phyloP scores from a whole-genome alignment of 1,140 invertebrate genomes.

The Piezodorus guildinii region DNA sequence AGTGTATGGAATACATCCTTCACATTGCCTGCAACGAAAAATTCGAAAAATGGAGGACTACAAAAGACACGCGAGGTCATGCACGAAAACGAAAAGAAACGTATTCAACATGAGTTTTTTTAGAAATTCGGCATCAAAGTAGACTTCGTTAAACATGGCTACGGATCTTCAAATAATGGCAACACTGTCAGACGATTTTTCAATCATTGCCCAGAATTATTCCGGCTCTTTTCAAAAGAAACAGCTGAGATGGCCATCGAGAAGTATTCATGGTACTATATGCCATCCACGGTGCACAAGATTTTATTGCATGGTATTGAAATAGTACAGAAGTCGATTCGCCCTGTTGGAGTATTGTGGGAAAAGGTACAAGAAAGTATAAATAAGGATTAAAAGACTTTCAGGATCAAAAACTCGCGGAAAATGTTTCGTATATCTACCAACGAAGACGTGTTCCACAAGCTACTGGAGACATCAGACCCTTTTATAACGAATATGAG shows the following conservation, averaged over 20 bases:
- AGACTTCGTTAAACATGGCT: too few relatives aligned
- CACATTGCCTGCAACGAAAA: background rate
- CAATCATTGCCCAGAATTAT: background rate
- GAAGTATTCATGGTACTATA: background rate
- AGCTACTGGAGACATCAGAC: too few relatives aligned
- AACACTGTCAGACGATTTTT: too few relatives aligned
- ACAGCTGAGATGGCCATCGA: background rate
- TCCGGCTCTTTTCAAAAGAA: background rate
- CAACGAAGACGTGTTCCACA: background rate
- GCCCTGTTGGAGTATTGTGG: background rate
- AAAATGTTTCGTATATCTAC: background rate
- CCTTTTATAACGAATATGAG: too few relatives aligned
- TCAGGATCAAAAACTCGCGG: background rate
- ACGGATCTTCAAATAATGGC: too few relatives aligned
- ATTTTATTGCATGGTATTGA: background rate
- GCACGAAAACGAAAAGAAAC: too few relatives aligned
- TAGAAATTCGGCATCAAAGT: too few relatives aligned
- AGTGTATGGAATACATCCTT: too few relatives aligned
- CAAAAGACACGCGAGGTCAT: too few relatives aligned
- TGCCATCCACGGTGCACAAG: background rate
- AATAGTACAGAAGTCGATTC: background rate
- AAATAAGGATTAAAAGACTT: constrained; percentile 1
- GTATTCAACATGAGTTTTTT: too few relatives aligned
- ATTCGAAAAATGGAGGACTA: background rate
- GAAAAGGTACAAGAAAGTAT: background rate